phyloP scores from a whole-genome alignment of 2,113 vertebrate genomes.

The Pogonocichla stellata region DNA sequence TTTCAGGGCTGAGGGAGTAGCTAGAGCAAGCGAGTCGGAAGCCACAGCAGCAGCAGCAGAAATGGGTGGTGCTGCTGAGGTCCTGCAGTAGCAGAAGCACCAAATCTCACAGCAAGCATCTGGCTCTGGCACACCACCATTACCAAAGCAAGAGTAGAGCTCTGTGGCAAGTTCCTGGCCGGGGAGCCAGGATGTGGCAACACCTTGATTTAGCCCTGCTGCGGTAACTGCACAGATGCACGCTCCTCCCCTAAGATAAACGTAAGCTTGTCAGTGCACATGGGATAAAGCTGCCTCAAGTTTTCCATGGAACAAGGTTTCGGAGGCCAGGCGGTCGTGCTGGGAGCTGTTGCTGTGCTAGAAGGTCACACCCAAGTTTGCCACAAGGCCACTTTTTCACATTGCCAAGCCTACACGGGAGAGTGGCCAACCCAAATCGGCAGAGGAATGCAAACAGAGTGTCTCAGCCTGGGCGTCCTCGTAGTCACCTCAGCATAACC shows the following conservation, averaged over 20 bases:
- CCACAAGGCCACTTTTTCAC: conserved; percentile 7
- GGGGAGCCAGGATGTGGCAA: background rate
- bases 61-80: background rate
- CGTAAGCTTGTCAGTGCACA: background rate
- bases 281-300: background rate
- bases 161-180: background rate
- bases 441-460: conserved; percentile 41
- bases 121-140: background rate
- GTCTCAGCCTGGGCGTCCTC: background rate
- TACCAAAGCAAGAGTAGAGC: background rate
- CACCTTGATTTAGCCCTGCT: accelerated
- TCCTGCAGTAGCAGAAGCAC: background rate
- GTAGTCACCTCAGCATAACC: background rate
- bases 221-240: background rate
- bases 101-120: background rate
- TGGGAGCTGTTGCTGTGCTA: conserved; percentile 12
- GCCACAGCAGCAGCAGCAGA: background rate
- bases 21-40: background rate
- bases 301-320: conserved; percentile 39
- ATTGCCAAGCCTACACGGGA: background rate
- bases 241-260: background rate
- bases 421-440: conserved; percentile 21
- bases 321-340: background rate
- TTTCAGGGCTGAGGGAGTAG: background rate
- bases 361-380: conserved; percentile 55